Evolutionary conservation across 2,797 vertebrate species (phyloP).

Genomic region (Chelon auratus): DNA sequence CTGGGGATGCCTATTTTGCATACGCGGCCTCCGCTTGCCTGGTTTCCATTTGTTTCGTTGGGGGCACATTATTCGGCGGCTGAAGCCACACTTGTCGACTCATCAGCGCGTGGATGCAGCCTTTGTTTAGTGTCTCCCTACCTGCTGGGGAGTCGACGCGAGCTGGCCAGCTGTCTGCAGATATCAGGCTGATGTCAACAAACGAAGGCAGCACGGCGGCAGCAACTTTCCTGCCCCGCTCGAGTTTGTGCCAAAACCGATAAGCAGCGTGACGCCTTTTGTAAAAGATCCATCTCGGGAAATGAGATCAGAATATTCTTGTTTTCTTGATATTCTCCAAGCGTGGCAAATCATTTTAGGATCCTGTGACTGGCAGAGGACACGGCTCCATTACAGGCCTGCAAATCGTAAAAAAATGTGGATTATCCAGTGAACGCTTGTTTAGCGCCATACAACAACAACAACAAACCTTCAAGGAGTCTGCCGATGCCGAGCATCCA

Average conservation of each 20-base stretch:
- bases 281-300: no score
- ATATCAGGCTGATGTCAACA: slow-evolving; percentile 25
- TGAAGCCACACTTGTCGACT: no score
- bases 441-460: slow-evolving; percentile 16
- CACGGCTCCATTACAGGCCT: neutral
- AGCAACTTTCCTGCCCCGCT: neutral
- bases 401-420: slow-evolving; percentile 7
- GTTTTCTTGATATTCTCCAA: no score
- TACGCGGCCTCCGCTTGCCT: no score
- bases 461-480: slow-evolving; percentile 51
- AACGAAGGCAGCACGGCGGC: no score
- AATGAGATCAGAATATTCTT: no score
- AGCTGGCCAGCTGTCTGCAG: slow-evolving; percentile 28
- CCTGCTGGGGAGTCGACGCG: slow-evolving; percentile 19
- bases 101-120: no score
- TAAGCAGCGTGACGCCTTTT: neutral
- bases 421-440: neutral
- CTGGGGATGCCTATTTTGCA: no score
- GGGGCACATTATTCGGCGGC: no score
- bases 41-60: no score
- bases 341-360: neutral
- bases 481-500: slow-evolving; percentile 39
- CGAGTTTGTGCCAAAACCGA: slow-evolving; percentile 4
- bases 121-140: slow-evolving; percentile 1
- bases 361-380: neutral